Evolutionary conservation across 2,113 vertebrate species (phyloP), one percentile per base, ranked within the genome.

Genomic region (Aramus guarauna): DNA sequence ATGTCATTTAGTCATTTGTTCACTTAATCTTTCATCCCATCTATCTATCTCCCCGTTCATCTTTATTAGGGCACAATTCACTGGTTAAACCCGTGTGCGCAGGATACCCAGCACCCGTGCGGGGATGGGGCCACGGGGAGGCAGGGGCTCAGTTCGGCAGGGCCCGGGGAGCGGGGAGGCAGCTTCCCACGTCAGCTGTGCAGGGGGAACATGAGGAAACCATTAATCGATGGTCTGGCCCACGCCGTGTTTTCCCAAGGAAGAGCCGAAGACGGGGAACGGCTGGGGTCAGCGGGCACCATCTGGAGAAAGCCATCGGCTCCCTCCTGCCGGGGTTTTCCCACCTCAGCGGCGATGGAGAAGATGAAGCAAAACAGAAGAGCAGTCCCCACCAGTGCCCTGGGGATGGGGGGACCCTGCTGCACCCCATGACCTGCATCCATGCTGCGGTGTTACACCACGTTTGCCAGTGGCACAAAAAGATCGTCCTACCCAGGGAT

Each of bases 191-290:
- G 0, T 69, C 0, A 0, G 84, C 93, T 13, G 7, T 3, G 9
- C 0, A 0, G 48, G 88, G 73, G 60, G 39, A 97, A 95, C 95
- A 96, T 94, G 76, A 92, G 95, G 97, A 97, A 97, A 77, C 73
- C 91, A 95, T 97, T 96, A 95, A 95, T 91, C 3, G 72, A 90
- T 82, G 93, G 68, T 52, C 78, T 95, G 95, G 87, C 73, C 79
- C 0, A 0, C 0, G 0, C 59, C 1, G 9, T 97, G 97, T 95
- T 97, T 96, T 95, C 67, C 71, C 95, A 97, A 96, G 96, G 96
- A 96, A 97, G 90, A 95, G 89, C 47, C 0, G 4, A 96, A 92
- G 94, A 92, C 5, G 2, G 75, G 85, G 97, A 94, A 94, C 5
- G 18, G 64, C 92, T 76, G 73, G 55, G 97, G 97, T 96, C 96